These are phyloP conservation scores for Brachionus koreanus DNA, from an alignment of 1,140 invertebrate species.

Conservation along the genomic window DNA sequence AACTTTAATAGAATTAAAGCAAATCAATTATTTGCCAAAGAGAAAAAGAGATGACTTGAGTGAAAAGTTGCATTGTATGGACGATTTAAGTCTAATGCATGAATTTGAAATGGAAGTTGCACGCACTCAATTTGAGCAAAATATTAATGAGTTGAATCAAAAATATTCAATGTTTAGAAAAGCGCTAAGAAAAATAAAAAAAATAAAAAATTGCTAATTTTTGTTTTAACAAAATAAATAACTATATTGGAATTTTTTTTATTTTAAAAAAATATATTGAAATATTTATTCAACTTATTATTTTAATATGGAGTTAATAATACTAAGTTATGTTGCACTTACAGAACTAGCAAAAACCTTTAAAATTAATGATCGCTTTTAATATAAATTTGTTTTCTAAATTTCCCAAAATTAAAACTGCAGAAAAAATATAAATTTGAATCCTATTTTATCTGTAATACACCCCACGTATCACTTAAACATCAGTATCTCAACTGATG, in stretches of 20 bases:
- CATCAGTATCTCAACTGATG: no score
- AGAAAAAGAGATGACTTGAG: background rate
- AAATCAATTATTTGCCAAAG: background rate
- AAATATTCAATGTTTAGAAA: slow-evolving; percentile 9
- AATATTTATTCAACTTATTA: no score
- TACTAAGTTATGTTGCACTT: no score
- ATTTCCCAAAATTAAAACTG: no score
- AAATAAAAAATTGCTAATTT: background rate
- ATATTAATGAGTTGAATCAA: background rate
- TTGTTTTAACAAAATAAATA: background rate
- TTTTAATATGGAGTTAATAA: no score
- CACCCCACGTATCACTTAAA: no score
- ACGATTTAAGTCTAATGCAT: background rate
- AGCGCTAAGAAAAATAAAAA: background rate
- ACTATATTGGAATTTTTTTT: no score
- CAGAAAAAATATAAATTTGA: no score
- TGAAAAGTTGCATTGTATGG: background rate
- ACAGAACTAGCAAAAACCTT: no score
- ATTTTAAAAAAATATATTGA: background rate
- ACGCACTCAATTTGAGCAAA: background rate
- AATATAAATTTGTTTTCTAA: no score
- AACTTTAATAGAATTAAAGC: background rate
- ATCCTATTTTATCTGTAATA: no score
- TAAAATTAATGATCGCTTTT: no score
- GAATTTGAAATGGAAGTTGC: slow-evolving; percentile 12